Evolutionary conservation across 1,140 invertebrate genomes (phyloP), one percentile per base, ranked within the genome.

Genomic region (Ylistrum balloti): DNA sequence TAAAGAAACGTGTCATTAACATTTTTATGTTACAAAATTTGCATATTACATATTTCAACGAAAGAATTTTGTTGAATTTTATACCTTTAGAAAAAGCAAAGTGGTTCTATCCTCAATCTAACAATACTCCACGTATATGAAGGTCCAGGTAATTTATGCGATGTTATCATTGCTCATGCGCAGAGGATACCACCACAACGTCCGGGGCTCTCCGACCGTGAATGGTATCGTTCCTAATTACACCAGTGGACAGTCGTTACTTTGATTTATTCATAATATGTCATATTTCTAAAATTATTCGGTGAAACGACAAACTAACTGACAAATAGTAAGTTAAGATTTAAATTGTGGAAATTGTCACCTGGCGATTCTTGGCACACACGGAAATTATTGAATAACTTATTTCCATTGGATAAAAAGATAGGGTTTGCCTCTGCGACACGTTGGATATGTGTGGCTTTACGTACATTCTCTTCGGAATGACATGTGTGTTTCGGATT

Each of bases 171-270:
- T 74, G 56, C 56, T n/a, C 56, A 74, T 74, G 56, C 56, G 56
- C 56, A 28, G 15, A 74, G n/a, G 56, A 74, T 74, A n/a, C n/a
- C 56, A 74, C 56, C 22, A n/a, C 56, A n/a, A 74, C 56, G 56
- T 74, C 56, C 56, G 15, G 56, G 28, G 56, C 2, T 74, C 56
- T 74, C 56, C 5, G 56, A 74, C 56, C 5, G 22, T 74, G 17
- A 74, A 74, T n/a, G 9, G 22, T 28, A 28, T 74, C 28, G 28
- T 28, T 74, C 5, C 17, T 74, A 74, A 74, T 74, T 74, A 74
- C 22, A 3, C 2, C 28, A 28, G n/a, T 9, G 41, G 10, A 38
- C 35, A 74, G 1, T n/a, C 17, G 20, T 45, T 9, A 17, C 41
- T 17, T 45, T 45, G 17, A 74, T 74, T 74, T 74, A 74, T 74